A percentile compares a stretch with the other conserved stretches of the same genome.
These are phyloP conservation scores for Cathartes aura DNA, from an alignment of 2,113 vertebrate genomes.

Conservation along the genomic window DNA sequence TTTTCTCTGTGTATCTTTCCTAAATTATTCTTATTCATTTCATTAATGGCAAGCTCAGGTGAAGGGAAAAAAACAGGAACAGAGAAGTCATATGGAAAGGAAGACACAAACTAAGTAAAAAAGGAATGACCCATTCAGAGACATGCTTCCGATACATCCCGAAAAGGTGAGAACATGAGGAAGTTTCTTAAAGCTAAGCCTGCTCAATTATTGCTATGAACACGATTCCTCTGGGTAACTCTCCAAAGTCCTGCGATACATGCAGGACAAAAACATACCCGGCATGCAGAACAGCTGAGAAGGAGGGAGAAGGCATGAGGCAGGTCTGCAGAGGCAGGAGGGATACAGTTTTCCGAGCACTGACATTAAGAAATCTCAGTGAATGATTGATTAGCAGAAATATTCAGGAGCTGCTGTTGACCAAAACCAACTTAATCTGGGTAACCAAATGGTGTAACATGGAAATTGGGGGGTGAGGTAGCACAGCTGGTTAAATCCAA, in stretches of 20 bases:
- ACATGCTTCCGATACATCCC: not conserved
- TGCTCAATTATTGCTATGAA: too few relatives aligned
- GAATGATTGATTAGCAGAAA: not conserved
- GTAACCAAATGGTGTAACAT: not conserved
- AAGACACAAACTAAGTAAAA: not conserved
- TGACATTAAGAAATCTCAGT: not conserved
- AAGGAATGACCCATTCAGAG: not conserved
- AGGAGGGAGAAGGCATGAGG: not conserved
- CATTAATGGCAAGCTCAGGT: not conserved
- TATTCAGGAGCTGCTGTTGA: not conserved
- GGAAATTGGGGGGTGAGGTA: not conserved
- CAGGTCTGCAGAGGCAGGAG: not conserved
- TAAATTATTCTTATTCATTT: not conserved
- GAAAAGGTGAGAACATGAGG: fast-evolving
- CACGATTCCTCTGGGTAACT: too few relatives aligned
- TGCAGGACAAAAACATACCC: fast-evolving
- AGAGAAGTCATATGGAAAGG: not conserved
- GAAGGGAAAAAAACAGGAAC: not conserved
- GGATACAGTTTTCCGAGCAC: not conserved
- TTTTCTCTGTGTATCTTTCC: not conserved
- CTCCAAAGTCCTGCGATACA: fast-evolving
- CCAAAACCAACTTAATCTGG: not conserved
- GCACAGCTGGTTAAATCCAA: not conserved
- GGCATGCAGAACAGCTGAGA: fast-evolving
- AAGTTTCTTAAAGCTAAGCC: not conserved